Conservation (phyloP, 2,888 invertebrate genomes). For the Junonia oenone region DNA sequence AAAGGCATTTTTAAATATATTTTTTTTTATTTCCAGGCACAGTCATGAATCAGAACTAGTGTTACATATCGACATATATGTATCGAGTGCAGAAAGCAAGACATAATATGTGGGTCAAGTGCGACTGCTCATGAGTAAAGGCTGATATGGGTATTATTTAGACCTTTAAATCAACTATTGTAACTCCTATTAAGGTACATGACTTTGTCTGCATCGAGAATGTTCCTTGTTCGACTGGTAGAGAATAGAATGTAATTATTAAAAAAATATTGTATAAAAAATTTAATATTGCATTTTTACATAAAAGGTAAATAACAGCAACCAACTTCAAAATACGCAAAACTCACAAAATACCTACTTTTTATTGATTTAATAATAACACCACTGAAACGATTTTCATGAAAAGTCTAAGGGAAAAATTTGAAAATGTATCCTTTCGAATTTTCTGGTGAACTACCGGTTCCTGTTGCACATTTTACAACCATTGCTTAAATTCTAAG, state of each 20-base stretch:
- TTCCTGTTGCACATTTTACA: too few species aligned
- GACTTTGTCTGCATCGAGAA: background rate
- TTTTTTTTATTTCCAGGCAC: background rate
- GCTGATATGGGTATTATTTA: conserved; percentile 15
- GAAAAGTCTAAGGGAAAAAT: too few species aligned
- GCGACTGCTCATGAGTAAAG: conserved; percentile 39
- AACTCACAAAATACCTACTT: too few species aligned
- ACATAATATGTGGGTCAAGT: conserved; percentile 47
- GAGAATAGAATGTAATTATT: background rate
- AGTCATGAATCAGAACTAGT: background rate
- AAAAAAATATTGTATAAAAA: too few species aligned
- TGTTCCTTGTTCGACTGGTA: background rate
- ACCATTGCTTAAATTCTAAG: too few species aligned
- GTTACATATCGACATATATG: conserved; percentile 17
- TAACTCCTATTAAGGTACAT: background rate
- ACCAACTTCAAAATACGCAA: too few species aligned
- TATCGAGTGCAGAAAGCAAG: conserved; percentile 38
- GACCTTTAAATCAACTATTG: conserved; percentile 4
- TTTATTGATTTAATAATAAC: too few species aligned
- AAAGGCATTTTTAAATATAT: background rate
- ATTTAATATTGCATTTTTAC: too few species aligned
- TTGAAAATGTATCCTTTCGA: too few species aligned
- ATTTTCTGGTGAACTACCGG: too few species aligned
- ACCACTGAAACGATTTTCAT: too few species aligned
- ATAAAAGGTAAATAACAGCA: too few species aligned